Percentiles rank a stretch among this genome's conserved stretches.
phyloP scores from a whole-genome alignment of 2,888 invertebrate genomes.

The Synergus japonicus region DNA sequence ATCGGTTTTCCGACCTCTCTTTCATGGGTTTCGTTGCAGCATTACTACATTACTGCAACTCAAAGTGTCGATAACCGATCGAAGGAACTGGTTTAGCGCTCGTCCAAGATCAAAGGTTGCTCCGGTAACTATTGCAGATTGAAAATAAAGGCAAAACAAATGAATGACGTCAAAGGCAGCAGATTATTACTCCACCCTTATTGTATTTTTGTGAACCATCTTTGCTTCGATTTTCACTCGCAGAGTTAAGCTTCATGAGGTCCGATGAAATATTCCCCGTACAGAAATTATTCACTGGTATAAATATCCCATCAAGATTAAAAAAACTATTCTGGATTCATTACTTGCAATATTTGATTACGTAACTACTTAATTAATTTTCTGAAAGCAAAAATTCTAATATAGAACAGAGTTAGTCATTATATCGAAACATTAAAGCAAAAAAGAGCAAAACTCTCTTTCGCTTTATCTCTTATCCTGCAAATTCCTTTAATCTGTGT shows the following conservation, averaged over 20 bases:
- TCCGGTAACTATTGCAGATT: slow-evolving; percentile 20
- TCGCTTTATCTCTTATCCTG: neutral
- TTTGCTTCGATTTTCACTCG: neutral
- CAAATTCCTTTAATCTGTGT: slow-evolving; percentile 24
- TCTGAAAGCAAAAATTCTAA: too few relatives aligned
- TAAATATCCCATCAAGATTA: too few relatives aligned
- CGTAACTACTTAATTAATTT: too few relatives aligned
- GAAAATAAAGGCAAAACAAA: slow-evolving; percentile 33
- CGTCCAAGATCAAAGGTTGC: slow-evolving; percentile 33
- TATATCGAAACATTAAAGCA: too few relatives aligned
- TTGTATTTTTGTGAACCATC: neutral
- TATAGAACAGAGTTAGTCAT: too few relatives aligned
- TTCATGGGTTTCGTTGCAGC: neutral
- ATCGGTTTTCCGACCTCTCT: neutral
- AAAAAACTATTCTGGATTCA: too few relatives aligned
- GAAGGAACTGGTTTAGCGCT: slow-evolving; percentile 28
- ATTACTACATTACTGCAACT: neutral
- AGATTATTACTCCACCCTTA: slow-evolving; percentile 10
- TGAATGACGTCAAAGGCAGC: slow-evolving; percentile 32
- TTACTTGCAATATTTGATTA: too few relatives aligned
- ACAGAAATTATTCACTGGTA: too few relatives aligned
- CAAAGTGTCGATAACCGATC: slow-evolving; percentile 35
- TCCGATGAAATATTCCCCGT: neutral
- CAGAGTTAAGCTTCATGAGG: slow-evolving; percentile 4
- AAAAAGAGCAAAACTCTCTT: neutral